Evolutionary conservation across 1,140 invertebrate genomes (phyloP).

Genomic region (Drosophila elegans): DNA sequence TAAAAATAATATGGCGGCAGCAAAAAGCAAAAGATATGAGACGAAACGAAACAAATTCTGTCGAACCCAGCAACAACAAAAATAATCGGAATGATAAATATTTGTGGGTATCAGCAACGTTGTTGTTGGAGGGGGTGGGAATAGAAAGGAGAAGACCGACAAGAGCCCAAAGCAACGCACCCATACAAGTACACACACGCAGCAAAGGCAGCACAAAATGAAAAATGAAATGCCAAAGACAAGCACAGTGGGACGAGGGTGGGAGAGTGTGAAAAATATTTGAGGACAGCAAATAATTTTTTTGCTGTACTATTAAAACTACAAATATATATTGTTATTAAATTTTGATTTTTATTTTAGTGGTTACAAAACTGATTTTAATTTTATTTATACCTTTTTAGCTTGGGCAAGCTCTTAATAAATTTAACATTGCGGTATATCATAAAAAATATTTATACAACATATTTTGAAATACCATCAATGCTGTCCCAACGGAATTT

Average conservation of each 20-base stretch:
- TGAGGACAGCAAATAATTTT: too few relatives aligned
- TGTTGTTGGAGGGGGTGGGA: conserved; percentile 2
- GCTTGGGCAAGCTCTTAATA: too few relatives aligned
- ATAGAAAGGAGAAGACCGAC: conserved; percentile 10
- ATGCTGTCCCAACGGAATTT: neutral
- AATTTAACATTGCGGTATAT: too few relatives aligned
- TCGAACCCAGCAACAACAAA: conserved; percentile 39
- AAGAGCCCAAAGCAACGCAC: conserved; percentile 63
- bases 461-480: too few relatives aligned
- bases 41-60: conserved; percentile 55
- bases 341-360: too few relatives aligned
- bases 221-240: conserved; percentile 72
- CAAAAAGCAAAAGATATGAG: conserved; percentile 32
- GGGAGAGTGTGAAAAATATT: too few relatives aligned
- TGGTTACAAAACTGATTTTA: too few relatives aligned
- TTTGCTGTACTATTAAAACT: too few relatives aligned
- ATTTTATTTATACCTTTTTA: too few relatives aligned
- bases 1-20: conserved; percentile 78
- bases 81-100: conserved; percentile 50
- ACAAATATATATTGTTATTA: too few relatives aligned
- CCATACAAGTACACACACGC: conserved; percentile 35
- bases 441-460: too few relatives aligned
- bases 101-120: conserved; percentile 24
- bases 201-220: conserved; percentile 60
- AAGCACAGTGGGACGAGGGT: conserved; percentile 56